Base-by-base conservation (phyloP, 2,797 vertebrate species). In the Gadopsis marmoratus region DNA sequence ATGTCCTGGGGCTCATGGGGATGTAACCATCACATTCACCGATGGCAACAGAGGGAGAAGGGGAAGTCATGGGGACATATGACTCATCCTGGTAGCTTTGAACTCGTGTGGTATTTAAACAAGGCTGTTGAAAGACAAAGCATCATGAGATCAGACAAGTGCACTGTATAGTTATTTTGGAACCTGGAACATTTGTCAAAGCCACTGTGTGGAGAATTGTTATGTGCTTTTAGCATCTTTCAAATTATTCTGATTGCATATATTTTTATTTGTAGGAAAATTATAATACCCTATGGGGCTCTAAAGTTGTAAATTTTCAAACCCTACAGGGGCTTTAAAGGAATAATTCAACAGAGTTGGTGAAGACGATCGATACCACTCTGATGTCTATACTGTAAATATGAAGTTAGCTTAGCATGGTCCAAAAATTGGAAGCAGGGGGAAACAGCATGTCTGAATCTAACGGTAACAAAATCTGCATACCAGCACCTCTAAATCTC, bases 51-150 rank as follows among this genome's bases (percentile, higher is more conserved):
- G 91, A 76, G 0, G 89, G 58, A 0, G 94, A 90, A 0, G 96
- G 90, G 7, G 96, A 96, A 2, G 92, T 85, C 98, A 99, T 99
- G 79, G 97, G 97, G 68, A 99, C 93, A 0, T 99, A 99, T 56
- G 96, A 95, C 77, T 97, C 97, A 65, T 98, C 97, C 0, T 89
- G 50, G 67, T 78, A 89, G 71, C 90, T 79, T 0, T 96, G 91
- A 86, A 88, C 91, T 53, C 90, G 86, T 0, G 91, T 88, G 13
- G 94, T 94, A 81, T 94, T 94, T 16, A 95, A 92, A 72, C 90
- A 92, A 1, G 96, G 95, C 96, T 97, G 90, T 58, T 70, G 55
- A 84, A 81, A 90, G 33, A 86, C 74, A 86, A 84, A 86, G 62
- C 5, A 64, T 72, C 55, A 80, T 37, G 7, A 47, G 51, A 68